A percentile compares a stretch with the other conserved stretches of the same genome.
These are phyloP conservation scores for Prosapia bicincta DNA, from an alignment of 2,888 invertebrate genomes.

Conservation along the genomic window DNA sequence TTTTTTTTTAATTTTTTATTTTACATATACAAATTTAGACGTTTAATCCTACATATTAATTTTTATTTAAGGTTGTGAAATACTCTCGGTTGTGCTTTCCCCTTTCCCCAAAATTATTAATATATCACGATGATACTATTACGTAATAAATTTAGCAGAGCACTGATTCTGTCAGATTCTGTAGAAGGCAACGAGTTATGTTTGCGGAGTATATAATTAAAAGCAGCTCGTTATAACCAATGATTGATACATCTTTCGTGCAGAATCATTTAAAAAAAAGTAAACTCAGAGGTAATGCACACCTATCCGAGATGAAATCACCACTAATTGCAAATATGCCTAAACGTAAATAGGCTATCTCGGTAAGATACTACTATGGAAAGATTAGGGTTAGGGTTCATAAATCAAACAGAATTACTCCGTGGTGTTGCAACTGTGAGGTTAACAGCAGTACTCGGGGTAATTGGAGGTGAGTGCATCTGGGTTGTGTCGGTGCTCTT, in stretches of 20 bases:
- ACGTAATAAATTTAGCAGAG: too few species aligned
- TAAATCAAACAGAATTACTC: neutral
- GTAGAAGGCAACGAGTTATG: too few species aligned
- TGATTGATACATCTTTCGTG: neutral
- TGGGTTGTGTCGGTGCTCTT: neutral
- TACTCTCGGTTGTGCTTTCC: too few species aligned
- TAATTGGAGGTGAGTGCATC: neutral
- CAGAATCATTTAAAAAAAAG: neutral
- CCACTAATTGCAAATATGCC: neutral
- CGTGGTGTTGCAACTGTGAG: neutral
- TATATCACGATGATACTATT: too few species aligned
- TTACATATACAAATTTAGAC: too few species aligned
- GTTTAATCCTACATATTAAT: too few species aligned
- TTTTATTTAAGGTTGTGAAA: too few species aligned
- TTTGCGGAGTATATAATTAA: neutral
- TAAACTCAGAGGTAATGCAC: neutral
- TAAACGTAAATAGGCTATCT: neutral
- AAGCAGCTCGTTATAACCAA: neutral
- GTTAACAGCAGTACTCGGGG: neutral
- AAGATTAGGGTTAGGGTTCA: neutral
- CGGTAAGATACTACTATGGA: neutral
- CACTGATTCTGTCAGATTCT: too few species aligned
- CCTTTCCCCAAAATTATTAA: too few species aligned
- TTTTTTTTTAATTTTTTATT: too few species aligned
- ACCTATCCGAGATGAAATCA: neutral